phyloP scores from a whole-genome alignment of 1,140 invertebrate species.

The Maniola jurtina region DNA sequence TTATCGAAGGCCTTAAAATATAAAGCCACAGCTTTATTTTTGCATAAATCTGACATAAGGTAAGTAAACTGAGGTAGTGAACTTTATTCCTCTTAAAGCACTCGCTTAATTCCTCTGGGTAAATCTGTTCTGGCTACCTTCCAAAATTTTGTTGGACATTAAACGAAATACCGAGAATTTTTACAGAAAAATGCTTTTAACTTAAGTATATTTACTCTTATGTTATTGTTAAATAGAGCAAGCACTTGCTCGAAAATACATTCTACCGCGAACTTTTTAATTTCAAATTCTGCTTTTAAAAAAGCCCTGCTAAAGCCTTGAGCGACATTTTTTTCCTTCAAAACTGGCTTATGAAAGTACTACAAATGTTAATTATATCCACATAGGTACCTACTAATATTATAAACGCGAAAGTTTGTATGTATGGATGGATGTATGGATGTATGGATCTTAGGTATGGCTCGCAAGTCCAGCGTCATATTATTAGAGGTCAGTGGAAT shows the following conservation, averaged over 20 bases:
- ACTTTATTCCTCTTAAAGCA: not conserved
- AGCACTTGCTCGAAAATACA: not conserved
- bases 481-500: too few species aligned
- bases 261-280: not conserved
- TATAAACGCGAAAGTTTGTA: too few species aligned
- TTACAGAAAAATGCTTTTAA: conserved; percentile 15
- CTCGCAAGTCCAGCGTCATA: too few species aligned
- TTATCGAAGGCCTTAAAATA: not conserved
- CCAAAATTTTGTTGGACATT: conserved; percentile 6
- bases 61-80: not conserved
- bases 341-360: too few species aligned
- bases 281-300: not conserved
- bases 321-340: too few species aligned
- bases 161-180: not conserved
- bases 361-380: too few species aligned
- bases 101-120: not conserved
- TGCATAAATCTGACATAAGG: not conserved
- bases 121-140: conserved; percentile 14
- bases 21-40: not conserved
- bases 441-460: too few species aligned
- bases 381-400: too few species aligned
- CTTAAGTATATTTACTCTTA: conserved; percentile 1
- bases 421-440: too few species aligned
- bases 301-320: too few species aligned
- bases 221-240: not conserved